A percentile compares a stretch with the other conserved stretches of the same genome.
phyloP scores from a whole-genome alignment of 1,140 invertebrate species.

The Brachionus koreanus region DNA sequence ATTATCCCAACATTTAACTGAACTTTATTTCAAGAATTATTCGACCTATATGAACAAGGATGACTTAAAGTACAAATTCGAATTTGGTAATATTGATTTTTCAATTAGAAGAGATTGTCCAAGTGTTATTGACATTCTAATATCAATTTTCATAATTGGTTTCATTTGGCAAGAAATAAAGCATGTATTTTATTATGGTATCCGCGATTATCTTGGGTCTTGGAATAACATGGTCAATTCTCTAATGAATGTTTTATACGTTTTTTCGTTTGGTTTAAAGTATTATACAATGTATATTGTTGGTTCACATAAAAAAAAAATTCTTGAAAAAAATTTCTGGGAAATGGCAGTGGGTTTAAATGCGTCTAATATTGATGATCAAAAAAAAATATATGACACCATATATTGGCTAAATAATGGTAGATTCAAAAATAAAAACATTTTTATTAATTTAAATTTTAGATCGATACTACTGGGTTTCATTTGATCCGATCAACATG shows the following conservation, averaged over 20 bases:
- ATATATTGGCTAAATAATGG: slow-evolving; percentile 44
- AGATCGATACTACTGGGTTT: slow-evolving; percentile 53
- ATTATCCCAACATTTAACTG: neutral
- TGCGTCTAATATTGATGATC: neutral
- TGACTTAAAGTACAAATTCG: neutral
- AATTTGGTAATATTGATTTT: slow-evolving; percentile 20
- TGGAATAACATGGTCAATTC: slow-evolving; percentile 56
- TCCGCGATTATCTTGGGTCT: slow-evolving; percentile 52
- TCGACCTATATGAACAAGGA: neutral
- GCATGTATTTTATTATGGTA: slow-evolving; percentile 52
- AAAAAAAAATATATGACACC: slow-evolving; percentile 30
- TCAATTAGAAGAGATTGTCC: slow-evolving; percentile 12
- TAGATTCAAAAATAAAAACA: neutral
- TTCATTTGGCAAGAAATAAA: slow-evolving; percentile 55
- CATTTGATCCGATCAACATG: slow-evolving; percentile 51
- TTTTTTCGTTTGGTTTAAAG: slow-evolving; percentile 53
- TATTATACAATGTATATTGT: slow-evolving; percentile 40
- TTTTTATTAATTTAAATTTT: slow-evolving; percentile 13
- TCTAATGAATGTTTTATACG: slow-evolving; percentile 53
- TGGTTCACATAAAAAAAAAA: neutral
- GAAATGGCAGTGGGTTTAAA: neutral
- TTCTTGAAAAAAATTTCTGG: neutral
- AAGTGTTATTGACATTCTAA: slow-evolving; percentile 1
- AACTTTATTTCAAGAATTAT: slow-evolving; percentile 4
- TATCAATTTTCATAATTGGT: slow-evolving; percentile 46